Percentiles rank a stretch among this genome's conserved stretches.
Evolutionary conservation across 2,888 invertebrate species (phyloP).

Genomic region (Serripes groenlandicus): DNA sequence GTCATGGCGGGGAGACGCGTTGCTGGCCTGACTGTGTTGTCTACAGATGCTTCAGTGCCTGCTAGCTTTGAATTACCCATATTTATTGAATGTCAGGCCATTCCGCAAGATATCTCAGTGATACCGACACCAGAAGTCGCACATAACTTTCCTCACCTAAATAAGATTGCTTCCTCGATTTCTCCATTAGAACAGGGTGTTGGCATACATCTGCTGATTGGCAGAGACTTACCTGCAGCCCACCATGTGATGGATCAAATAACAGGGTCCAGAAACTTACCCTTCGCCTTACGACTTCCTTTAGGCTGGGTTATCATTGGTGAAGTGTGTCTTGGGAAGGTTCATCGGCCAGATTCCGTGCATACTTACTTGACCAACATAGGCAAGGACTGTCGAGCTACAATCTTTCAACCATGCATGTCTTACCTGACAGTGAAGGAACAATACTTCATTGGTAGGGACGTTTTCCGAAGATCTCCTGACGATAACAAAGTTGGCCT

Average conservation of each 20-base stretch:
- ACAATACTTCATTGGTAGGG: too few relatives aligned
- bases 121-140: slow-evolving; percentile 32
- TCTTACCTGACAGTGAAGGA: too few relatives aligned
- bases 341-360: slow-evolving; percentile 6
- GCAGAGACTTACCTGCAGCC: slow-evolving; percentile 9
- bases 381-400: slow-evolving; percentile 16
- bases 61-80: slow-evolving; percentile 21
- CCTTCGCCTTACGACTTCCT: slow-evolving; percentile 29
- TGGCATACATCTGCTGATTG: slow-evolving; percentile 22
- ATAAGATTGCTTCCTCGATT: background rate
- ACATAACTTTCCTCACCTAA: slow-evolving; percentile 1
- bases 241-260: slow-evolving; percentile 33
- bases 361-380: slow-evolving; percentile 30
- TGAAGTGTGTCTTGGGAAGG: slow-evolving; percentile 34
- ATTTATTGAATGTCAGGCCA: slow-evolving; percentile 40
- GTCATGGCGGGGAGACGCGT: slow-evolving; percentile 19
- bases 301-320: slow-evolving; percentile 43
- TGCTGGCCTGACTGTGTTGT: slow-evolving; percentile 26
- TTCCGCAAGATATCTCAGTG: slow-evolving; percentile 30
- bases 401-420: slow-evolving; percentile 17
- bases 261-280: background rate
- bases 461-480: slow-evolving; percentile 16
- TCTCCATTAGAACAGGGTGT: background rate
- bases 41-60: slow-evolving; percentile 28
- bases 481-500: slow-evolving; percentile 30